These are phyloP conservation scores for Arenicola marina DNA, from an alignment of 2,888 invertebrate species.

Conservation along the genomic window DNA sequence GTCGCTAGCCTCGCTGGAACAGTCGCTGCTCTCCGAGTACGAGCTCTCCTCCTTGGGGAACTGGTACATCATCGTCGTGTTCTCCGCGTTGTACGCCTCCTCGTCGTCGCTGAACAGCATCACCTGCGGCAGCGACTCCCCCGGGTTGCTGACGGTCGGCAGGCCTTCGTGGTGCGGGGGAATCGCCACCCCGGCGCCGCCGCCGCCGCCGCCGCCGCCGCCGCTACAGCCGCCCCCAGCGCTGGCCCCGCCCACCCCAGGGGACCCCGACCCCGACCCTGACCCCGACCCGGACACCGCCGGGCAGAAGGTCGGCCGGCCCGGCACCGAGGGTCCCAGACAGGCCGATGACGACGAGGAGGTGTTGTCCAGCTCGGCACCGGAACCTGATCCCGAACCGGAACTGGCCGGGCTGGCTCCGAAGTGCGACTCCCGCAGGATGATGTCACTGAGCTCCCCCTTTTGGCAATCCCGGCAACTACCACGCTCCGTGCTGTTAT, in stretches of 20 bases:
- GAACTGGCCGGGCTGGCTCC: not conserved
- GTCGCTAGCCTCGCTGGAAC: constrained; percentile 53
- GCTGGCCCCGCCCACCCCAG: constrained; percentile 27
- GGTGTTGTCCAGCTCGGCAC: too few species aligned
- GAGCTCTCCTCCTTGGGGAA: constrained; percentile 55
- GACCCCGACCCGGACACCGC: too few species aligned
- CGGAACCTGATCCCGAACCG: too few species aligned
- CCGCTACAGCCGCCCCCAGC: too few species aligned
- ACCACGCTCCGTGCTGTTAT: constrained; percentile 58
- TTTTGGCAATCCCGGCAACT: constrained; percentile 60
- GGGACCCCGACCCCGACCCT: not conserved
- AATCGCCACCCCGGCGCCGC: too few species aligned
- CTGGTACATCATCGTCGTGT: constrained; percentile 44
- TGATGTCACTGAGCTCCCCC: constrained; percentile 53
- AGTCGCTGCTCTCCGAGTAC: constrained; percentile 59
- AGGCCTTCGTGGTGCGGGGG: not conserved
- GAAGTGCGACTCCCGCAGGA: constrained; percentile 52
- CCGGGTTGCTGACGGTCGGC: not conserved
- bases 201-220: too few species aligned
- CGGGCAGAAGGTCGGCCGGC: too few species aligned
- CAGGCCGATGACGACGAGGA: too few species aligned
- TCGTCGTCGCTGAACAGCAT: constrained; percentile 41
- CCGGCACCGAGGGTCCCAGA: constrained; percentile 32
- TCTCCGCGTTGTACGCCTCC: constrained; percentile 43
- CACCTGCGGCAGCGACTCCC: not conserved